Evolutionary conservation across 2,797 vertebrate genomes (phyloP).

Genomic region (Pangasius krempfi): DNA sequence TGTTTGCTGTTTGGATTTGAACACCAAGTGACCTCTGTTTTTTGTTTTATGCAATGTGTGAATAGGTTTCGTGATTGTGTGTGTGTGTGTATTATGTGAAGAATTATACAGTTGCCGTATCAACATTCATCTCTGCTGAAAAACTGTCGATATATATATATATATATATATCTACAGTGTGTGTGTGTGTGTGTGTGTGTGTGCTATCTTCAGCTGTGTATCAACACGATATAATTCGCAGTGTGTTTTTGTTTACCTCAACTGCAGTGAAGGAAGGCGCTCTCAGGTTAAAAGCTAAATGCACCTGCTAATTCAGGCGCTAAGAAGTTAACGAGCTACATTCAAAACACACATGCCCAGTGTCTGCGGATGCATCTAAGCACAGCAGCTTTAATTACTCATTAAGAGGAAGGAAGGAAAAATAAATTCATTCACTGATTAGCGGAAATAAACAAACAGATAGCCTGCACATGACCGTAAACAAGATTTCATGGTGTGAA

Average conservation of each 20-base stretch:
- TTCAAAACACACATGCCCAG: slow-evolving; percentile 19
- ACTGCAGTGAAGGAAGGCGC: background rate
- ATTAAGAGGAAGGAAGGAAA: slow-evolving; percentile 14
- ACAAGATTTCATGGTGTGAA: slow-evolving; percentile 8
- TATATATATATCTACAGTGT: background rate
- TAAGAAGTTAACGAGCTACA: slow-evolving; percentile 52
- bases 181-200: background rate
- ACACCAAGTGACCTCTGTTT: slow-evolving; percentile 45
- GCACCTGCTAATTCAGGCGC: slow-evolving; percentile 48
- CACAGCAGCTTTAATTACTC: slow-evolving; percentile 16
- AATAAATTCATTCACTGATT: slow-evolving; percentile 23
- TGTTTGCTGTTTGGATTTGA: slow-evolving; percentile 40
- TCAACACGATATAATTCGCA: background rate
- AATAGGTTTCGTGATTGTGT: slow-evolving; percentile 28
- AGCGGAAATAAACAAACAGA: slow-evolving; percentile 24
- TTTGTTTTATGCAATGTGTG: slow-evolving; percentile 47
- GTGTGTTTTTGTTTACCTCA: slow-evolving; percentile 36
- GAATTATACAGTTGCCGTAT: background rate
- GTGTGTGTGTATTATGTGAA: slow-evolving; percentile 37
- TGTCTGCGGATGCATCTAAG: background rate
- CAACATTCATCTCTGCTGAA: background rate
- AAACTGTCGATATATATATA: background rate
- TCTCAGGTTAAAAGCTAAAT: slow-evolving; percentile 38
- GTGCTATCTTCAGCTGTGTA: background rate
- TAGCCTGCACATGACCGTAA: slow-evolving; percentile 14